phyloP scores from a whole-genome alignment of 2,113 vertebrate genomes.

The Grammomys dolichurus region DNA sequence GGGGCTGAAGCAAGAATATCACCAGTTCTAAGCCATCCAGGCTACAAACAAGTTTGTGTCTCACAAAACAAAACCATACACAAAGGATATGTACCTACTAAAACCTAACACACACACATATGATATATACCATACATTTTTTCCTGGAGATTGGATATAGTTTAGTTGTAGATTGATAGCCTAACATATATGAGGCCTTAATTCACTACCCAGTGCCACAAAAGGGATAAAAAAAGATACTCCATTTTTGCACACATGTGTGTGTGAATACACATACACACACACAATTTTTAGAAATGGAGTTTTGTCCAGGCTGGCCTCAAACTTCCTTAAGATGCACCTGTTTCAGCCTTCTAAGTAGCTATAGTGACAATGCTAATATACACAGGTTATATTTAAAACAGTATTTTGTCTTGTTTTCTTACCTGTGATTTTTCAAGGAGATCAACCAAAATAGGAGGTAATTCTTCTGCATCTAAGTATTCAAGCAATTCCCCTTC shows the following conservation, averaged over 20 bases:
- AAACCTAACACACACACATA: not conserved
- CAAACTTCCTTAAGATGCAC: not conserved
- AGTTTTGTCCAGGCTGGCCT: not conserved
- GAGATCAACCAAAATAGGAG: slow-evolving; percentile 98
- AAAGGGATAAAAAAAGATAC: not conserved
- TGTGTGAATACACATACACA: not conserved
- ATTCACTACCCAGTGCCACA: not conserved
- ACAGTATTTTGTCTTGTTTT: not conserved
- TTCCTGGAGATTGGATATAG: not conserved
- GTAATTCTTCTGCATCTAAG: slow-evolving; percentile 97
- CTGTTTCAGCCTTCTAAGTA: not conserved
- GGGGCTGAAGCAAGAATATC: not conserved
- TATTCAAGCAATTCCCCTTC: slow-evolving; percentile 98
- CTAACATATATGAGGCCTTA: not conserved
- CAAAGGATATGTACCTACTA: not conserved
- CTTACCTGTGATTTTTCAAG: slow-evolving; percentile 99
- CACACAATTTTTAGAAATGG: not conserved
- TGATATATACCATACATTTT: not conserved
- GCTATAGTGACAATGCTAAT: not conserved
- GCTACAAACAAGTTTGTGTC: not conserved
- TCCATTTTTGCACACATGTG: not conserved
- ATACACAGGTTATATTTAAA: not conserved
- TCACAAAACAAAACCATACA: not conserved
- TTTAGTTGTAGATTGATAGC: not conserved
- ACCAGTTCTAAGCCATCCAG: not conserved